phyloP scores from a whole-genome alignment of 2,888 invertebrate genomes.

The Cecidostiba fungosa region DNA sequence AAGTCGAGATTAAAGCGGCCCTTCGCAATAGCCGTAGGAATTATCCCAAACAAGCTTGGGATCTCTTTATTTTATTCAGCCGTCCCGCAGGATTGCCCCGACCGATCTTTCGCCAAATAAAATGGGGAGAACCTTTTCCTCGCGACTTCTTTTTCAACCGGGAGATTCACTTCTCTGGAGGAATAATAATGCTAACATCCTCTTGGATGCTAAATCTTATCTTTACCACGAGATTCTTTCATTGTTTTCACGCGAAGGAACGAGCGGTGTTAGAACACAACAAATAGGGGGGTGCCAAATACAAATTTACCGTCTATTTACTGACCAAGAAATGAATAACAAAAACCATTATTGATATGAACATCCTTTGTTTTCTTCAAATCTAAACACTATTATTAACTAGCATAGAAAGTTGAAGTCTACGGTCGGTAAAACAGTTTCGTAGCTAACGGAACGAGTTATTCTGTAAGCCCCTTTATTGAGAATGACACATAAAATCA shows the following conservation, averaged over 20 bases:
- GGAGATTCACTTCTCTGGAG: not conserved
- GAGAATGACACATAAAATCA: too few species aligned
- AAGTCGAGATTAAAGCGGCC: slow-evolving; percentile 77
- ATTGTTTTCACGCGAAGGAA: not conserved
- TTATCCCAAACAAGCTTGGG: slow-evolving; percentile 68
- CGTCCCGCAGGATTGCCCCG: slow-evolving; percentile 61
- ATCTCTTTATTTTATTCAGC: slow-evolving; percentile 73
- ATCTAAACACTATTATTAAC: too few species aligned
- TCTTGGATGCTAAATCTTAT: not conserved
- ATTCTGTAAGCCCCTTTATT: too few species aligned
- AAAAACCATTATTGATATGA: too few species aligned
- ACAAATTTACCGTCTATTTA: too few species aligned
- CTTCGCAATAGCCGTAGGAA: slow-evolving; percentile 62
- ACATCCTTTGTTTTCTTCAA: too few species aligned
- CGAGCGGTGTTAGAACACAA: not conserved
- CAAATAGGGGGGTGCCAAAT: too few species aligned
- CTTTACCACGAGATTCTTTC: not conserved
- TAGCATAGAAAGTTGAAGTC: too few species aligned
- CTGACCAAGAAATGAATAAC: not conserved
- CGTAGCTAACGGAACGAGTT: not conserved
- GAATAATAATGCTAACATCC: not conserved
- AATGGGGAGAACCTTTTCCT: slow-evolving; percentile 11
- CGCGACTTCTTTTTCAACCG: not conserved
- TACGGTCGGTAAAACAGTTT: not conserved
- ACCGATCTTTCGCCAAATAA: slow-evolving; percentile 36